Evolutionary conservation across 1,140 invertebrate genomes (phyloP).

Genomic region (Coelopa frigida): DNA sequence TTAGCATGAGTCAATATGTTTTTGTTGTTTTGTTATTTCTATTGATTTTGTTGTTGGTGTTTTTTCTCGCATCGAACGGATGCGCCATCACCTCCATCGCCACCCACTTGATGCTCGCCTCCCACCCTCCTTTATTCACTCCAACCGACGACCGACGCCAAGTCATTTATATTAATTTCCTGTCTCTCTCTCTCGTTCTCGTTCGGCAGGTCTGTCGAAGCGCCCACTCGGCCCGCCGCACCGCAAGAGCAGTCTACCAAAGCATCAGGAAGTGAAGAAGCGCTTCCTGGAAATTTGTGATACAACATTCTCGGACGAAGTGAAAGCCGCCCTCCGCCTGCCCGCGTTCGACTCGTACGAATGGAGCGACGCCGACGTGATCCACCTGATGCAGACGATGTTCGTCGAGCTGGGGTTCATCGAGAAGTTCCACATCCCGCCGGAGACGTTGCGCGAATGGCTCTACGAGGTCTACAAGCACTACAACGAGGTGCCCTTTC

Average conservation of each 20-base stretch:
- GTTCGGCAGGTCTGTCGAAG: conserved; percentile 37
- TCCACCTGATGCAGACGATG: conserved; percentile 78
- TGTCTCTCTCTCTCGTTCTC: neutral
- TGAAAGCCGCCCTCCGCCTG: conserved; percentile 52
- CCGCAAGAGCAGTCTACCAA: conserved; percentile 45
- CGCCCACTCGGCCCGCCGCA: conserved; percentile 41
- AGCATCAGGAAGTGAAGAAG: conserved; percentile 44
- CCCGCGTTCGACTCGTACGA: conserved; percentile 76
- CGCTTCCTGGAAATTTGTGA: conserved; percentile 45
- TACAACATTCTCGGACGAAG: conserved; percentile 42
- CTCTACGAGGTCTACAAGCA: conserved; percentile 78
- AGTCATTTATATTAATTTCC: neutral
- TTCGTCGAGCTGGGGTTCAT: conserved; percentile 71
- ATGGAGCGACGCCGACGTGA: conserved; percentile 75
- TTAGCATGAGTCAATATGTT: too few species aligned
- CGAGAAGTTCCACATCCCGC: conserved; percentile 70
- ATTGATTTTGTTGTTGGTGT: too few species aligned
- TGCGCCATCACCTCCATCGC: too few species aligned
- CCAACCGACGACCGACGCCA: too few species aligned
- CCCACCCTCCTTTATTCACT: too few species aligned
- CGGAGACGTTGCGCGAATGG: conserved; percentile 62
- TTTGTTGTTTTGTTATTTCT: too few species aligned
- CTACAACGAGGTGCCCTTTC: conserved; percentile 85
- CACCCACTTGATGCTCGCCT: too few species aligned
- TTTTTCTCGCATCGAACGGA: too few species aligned